phyloP scores from a whole-genome alignment of 2,113 vertebrate species.

The Melanerpes formicivorus region DNA sequence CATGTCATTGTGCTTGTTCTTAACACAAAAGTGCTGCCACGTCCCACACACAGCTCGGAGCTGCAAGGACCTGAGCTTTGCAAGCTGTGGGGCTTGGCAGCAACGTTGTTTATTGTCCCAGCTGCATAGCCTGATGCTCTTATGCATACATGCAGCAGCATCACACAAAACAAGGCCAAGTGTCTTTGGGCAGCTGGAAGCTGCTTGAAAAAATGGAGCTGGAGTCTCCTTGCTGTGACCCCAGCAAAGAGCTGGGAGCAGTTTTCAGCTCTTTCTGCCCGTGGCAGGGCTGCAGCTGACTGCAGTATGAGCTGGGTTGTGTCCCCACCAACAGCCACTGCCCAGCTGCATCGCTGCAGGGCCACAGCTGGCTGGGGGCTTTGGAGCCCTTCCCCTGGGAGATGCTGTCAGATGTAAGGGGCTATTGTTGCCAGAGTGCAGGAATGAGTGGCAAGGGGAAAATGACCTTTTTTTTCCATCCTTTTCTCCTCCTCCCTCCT shows the following conservation, averaged over 20 bases:
- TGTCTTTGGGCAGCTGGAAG: neutral
- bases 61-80: neutral
- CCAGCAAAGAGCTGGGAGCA: neutral
- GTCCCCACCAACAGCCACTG: neutral
- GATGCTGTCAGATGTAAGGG: rapidly evolving
- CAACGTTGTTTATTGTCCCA: rapidly evolving
- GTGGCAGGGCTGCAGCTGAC: rapidly evolving
- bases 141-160: neutral
- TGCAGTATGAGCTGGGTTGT: rapidly evolving
- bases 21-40: neutral
- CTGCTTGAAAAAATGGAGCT: neutral
- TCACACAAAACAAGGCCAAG: neutral
- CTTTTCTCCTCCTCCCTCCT: too few relatives aligned
- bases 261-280: rapidly evolving
- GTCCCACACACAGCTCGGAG: rapidly evolving
- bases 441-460: neutral
- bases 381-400: neutral
- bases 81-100: neutral
- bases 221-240: neutral
- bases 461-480: neutral
- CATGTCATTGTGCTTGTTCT: neutral
- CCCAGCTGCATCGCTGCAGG: neutral
- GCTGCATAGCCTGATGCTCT: neutral
- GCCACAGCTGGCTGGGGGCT: neutral
- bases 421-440: neutral